Conservation (phyloP, 2,797 vertebrate species). For the Amniataba percoides region DNA sequence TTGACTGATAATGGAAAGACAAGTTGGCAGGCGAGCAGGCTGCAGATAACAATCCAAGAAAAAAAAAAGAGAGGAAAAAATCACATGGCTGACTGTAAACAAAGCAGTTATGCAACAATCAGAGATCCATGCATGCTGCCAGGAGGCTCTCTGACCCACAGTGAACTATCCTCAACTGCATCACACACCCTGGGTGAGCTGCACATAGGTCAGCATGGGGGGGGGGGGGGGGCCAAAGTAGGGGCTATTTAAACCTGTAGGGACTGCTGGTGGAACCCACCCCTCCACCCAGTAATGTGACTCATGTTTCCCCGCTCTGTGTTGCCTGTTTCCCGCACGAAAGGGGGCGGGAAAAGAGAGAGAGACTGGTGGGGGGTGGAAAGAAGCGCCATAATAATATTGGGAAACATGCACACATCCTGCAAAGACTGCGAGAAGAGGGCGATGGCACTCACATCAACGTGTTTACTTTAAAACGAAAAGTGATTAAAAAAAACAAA, state of each 20-base stretch:
- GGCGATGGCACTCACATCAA: slow-evolving; percentile 36
- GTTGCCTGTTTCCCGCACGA: slow-evolving; percentile 77
- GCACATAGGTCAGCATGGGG: slow-evolving; percentile 47
- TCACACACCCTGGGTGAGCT: slow-evolving; percentile 39
- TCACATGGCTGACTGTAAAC: slow-evolving; percentile 81
- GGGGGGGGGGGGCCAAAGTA: slow-evolving; percentile 41
- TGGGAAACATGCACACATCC: slow-evolving; percentile 52
- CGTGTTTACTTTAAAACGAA: slow-evolving; percentile 33
- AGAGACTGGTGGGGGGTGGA: no score
- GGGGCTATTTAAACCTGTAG: slow-evolving; percentile 44
- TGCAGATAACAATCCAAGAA: slow-evolving; percentile 52
- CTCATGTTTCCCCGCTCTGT: slow-evolving; percentile 81
- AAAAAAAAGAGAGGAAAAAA: slow-evolving; percentile 53
- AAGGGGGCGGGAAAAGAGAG: slow-evolving; percentile 73
- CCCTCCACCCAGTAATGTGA: slow-evolving; percentile 70
- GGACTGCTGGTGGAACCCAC: slow-evolving; percentile 65
- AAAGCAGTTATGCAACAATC: slow-evolving; percentile 80
- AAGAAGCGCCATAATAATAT: slow-evolving; percentile 74
- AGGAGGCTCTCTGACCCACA: slow-evolving; percentile 59
- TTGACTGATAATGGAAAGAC: slow-evolving; percentile 22
- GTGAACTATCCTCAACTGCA: slow-evolving; percentile 35
- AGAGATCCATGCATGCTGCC: slow-evolving; percentile 54
- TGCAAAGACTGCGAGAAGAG: slow-evolving; percentile 19
- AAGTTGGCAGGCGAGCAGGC: slow-evolving; percentile 34
- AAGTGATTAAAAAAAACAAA: slow-evolving; percentile 54